Evolutionary conservation across 2,797 vertebrate genomes (phyloP).

Genomic region (Hozukius guyotensis): DNA sequence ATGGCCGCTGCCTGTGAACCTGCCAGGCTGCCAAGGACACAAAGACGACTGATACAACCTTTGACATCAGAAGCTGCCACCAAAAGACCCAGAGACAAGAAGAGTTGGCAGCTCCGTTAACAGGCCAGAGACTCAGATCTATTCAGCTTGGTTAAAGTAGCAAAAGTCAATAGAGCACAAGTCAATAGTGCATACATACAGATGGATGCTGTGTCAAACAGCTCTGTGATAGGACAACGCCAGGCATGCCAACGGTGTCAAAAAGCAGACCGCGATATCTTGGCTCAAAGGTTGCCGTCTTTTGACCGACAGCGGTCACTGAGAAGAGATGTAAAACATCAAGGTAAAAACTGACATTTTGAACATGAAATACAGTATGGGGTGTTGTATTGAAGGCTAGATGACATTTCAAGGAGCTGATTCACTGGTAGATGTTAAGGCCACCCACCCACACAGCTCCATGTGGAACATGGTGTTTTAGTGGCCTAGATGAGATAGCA

Average conservation of each 20-base stretch:
- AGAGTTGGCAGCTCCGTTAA: conserved; percentile 79
- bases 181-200: conserved; percentile 76
- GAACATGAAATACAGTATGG: conserved; percentile 72
- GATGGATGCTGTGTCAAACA: conserved; percentile 63
- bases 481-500: conserved; percentile 68
- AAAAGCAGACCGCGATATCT: conserved; percentile 46
- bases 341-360: conserved; percentile 69
- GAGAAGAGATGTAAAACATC: conserved; percentile 55
- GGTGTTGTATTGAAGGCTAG: conserved; percentile 52
- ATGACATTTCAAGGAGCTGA: conserved; percentile 80
- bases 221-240: conserved; percentile 53
- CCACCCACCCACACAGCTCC: conserved; percentile 67
- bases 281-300: conserved; percentile 51
- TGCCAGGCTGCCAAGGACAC: conserved; percentile 80
- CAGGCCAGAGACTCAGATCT: conserved; percentile 64
- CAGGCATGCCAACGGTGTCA: conserved; percentile 45
- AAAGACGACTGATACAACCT: conserved; percentile 78
- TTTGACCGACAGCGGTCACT: conserved; percentile 49
- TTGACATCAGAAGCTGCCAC: conserved; percentile 79
- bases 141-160: conserved; percentile 74
- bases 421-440: conserved; percentile 75
- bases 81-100: conserved; percentile 78
- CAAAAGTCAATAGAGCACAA: conserved; percentile 73
- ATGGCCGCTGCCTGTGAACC: conserved; percentile 75
- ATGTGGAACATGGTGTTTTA: conserved; percentile 71